Conservation (phyloP, 2,113 vertebrate species). For the Sinocyclocheilus maitianheensis region DNA sequence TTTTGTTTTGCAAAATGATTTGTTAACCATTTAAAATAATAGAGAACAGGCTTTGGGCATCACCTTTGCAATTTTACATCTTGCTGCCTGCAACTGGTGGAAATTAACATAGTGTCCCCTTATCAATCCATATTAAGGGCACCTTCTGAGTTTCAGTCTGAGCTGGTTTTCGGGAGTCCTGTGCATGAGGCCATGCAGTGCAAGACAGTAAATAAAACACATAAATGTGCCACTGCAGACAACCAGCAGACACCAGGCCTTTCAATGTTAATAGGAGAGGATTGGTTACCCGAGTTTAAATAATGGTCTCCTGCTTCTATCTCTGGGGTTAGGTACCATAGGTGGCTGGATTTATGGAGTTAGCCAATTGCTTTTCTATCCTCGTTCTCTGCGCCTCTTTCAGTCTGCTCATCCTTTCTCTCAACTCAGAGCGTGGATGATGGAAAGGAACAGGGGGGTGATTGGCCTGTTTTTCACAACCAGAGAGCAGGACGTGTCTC, state of each 20-base stretch:
- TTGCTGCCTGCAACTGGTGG: slow-evolving; percentile 49
- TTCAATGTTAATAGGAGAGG: slow-evolving; percentile 74
- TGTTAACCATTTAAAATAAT: not conserved
- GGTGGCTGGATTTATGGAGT: slow-evolving; percentile 70
- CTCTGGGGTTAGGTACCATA: slow-evolving; percentile 62
- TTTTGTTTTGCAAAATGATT: not conserved
- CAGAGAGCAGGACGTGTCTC: slow-evolving; percentile 63
- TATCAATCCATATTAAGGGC: slow-evolving; percentile 45
- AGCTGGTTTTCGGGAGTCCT: slow-evolving; percentile 25
- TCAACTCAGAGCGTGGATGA: slow-evolving; percentile 52
- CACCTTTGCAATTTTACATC: not conserved
- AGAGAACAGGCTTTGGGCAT: not conserved
- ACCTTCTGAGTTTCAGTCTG: slow-evolving; percentile 42
- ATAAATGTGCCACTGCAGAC: slow-evolving; percentile 70
- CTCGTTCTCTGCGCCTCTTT: slow-evolving; percentile 60
- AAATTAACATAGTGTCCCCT: not conserved
- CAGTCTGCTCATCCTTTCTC: slow-evolving; percentile 58
- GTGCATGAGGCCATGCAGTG: slow-evolving; percentile 59
- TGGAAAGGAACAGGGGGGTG: slow-evolving; percentile 57
- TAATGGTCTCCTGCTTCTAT: slow-evolving; percentile 67
- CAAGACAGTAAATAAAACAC: slow-evolving; percentile 68
- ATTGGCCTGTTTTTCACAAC: slow-evolving; percentile 54
- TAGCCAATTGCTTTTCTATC: slow-evolving; percentile 72
- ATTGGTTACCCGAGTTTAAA: slow-evolving; percentile 75
- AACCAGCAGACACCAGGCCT: slow-evolving; percentile 64